A percentile compares a stretch with the other conserved stretches of the same genome.
These are phyloP conservation scores for Tenthredo amoena DNA, from an alignment of 2,888 invertebrate genomes.

Conservation along the genomic window DNA sequence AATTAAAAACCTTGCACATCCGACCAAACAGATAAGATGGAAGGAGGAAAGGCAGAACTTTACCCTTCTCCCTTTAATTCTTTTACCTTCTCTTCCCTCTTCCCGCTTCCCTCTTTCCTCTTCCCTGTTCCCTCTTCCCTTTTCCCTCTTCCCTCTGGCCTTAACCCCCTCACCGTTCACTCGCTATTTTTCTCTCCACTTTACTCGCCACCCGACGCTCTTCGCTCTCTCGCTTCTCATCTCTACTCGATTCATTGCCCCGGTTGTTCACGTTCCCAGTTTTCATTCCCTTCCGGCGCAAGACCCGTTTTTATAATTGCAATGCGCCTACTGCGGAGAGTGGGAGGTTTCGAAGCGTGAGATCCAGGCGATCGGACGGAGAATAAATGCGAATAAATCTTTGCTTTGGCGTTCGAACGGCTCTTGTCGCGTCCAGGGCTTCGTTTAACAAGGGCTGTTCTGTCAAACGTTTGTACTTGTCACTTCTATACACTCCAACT, in stretches of 20 bases:
- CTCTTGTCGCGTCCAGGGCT: constrained; percentile 18
- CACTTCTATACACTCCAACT: background rate
- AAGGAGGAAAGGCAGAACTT: constrained; percentile 64
- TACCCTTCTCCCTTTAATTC: constrained; percentile 70
- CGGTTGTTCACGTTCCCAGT: constrained; percentile 55
- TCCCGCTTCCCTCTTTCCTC: background rate
- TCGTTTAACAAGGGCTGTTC: constrained; percentile 7
- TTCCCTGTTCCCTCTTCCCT: background rate
- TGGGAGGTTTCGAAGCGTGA: constrained; percentile 64
- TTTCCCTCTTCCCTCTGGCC: background rate
- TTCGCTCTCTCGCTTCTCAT: constrained; percentile 51
- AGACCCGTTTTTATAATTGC: constrained; percentile 70
- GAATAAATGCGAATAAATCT: constrained; percentile 65
- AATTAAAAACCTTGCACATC: constrained; percentile 75
- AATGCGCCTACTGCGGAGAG: constrained; percentile 65
- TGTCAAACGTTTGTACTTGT: background rate
- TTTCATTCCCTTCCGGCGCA: constrained; percentile 42
- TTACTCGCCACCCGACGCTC: constrained; percentile 42
- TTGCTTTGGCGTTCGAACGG: constrained; percentile 52
- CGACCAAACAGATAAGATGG: constrained; percentile 73
- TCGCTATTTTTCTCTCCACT: constrained; percentile 44
- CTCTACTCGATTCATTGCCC: constrained; percentile 61
- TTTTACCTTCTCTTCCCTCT: constrained; percentile 54
- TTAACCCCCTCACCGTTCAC: constrained; percentile 56
- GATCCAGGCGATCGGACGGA: constrained; percentile 64